A percentile compares a stretch with the other conserved stretches of the same genome.
Evolutionary conservation across 2,888 invertebrate species (phyloP).

Genomic region (Spicauda simplicius): DNA sequence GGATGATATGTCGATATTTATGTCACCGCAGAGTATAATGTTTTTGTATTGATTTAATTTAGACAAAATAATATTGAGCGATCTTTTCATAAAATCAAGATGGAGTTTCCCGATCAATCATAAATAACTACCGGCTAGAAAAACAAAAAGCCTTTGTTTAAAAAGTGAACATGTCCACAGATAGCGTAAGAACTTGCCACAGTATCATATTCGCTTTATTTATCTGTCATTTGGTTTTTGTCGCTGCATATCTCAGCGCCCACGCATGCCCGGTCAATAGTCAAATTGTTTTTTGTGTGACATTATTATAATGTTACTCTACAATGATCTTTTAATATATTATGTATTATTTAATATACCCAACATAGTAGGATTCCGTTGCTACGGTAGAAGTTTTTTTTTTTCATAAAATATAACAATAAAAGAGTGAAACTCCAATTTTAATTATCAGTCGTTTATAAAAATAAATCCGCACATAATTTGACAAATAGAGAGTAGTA

Average conservation of each 20-base stretch:
- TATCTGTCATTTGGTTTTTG: conserved; percentile 57
- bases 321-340: conserved; percentile 12
- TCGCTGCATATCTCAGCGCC: conserved; percentile 51
- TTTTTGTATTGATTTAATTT: too few relatives aligned
- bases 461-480: too few relatives aligned
- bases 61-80: too few relatives aligned
- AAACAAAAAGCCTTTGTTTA: background rate
- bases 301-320: conserved; percentile 30
- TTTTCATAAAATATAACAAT: too few relatives aligned
- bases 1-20: too few relatives aligned
- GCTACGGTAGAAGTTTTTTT: background rate
- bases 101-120: background rate
- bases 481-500: too few relatives aligned
- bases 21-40: too few relatives aligned
- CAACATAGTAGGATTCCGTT: background rate
- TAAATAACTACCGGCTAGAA: background rate
- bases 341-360: background rate
- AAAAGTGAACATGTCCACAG: conserved; percentile 19
- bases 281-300: conserved; percentile 48
- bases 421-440: too few relatives aligned
- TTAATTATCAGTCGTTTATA: too few relatives aligned
- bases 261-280: conserved; percentile 54
- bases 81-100: too few relatives aligned
- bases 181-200: conserved; percentile 35
- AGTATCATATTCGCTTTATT: conserved; percentile 35